These are phyloP conservation scores for Eleutherodactylus coqui DNA, from an alignment of 2,797 vertebrate genomes.

Conservation along the genomic window DNA sequence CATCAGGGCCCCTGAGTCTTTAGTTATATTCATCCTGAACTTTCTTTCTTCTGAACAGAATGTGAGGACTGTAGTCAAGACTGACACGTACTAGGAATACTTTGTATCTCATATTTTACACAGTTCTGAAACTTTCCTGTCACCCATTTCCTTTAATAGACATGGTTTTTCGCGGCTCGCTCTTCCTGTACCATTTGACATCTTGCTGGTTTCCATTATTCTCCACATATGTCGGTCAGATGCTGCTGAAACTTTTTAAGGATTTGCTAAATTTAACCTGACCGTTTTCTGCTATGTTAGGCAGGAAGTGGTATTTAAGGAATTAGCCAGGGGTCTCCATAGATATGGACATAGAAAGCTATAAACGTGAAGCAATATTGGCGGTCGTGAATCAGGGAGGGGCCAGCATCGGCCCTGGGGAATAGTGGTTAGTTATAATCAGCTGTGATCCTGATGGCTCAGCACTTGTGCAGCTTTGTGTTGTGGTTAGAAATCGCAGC, in stretches of 20 bases:
- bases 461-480: conserved; percentile 14
- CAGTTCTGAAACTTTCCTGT: neutral
- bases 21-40: too few relatives aligned
- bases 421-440: neutral
- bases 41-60: neutral
- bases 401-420: neutral
- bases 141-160: neutral
- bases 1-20: too few relatives aligned
- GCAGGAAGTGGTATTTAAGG: conserved; percentile 17
- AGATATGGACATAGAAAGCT: conserved; percentile 1
- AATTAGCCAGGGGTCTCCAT: conserved; percentile 12
- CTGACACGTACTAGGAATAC: neutral
- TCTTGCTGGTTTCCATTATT: conserved; percentile 6
- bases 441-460: conserved; percentile 36
- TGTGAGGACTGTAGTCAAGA: neutral
- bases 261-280: conserved; percentile 35
- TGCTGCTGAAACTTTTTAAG: conserved; percentile 12
- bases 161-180: neutral
- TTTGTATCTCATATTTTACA: neutral
- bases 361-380: neutral
- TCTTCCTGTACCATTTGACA: neutral
- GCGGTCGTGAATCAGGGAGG: neutral
- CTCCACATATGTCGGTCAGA: conserved; percentile 8
- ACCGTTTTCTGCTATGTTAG: conserved; percentile 4
- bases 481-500: conserved; percentile 41